A percentile compares a stretch with the other conserved stretches of the same genome.
Conservation (phyloP, 2,113 vertebrate species). For the Tauraco erythrolophus region DNA sequence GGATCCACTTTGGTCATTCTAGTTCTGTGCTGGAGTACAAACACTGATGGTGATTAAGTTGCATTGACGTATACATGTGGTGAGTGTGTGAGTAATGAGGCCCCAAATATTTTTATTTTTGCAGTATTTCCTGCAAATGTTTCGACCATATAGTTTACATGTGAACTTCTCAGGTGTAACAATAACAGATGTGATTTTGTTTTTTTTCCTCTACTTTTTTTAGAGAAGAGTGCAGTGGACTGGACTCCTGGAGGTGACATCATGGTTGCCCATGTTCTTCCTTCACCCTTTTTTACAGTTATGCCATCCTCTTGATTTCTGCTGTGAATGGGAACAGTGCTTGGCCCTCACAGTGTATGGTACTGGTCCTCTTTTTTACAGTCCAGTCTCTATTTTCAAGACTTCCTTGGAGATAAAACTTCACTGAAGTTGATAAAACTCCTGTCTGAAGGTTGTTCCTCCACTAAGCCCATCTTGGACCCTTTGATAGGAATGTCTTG, state of each 20-base stretch:
- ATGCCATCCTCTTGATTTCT: not conserved
- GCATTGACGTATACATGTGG: not conserved
- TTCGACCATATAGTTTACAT: not conserved
- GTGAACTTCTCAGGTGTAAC: not conserved
- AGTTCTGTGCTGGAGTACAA: not conserved
- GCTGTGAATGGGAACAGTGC: not conserved
- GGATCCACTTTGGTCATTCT: not conserved
- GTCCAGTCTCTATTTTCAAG: not conserved
- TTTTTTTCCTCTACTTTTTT: too few relatives aligned
- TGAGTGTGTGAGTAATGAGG: not conserved
- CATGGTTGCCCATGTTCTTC: not conserved
- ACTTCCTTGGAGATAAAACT: not conserved
- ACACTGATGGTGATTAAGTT: not conserved
- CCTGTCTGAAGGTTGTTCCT: not conserved
- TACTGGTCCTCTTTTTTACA: not conserved
- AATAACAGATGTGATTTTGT: not conserved
- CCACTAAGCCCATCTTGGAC: not conserved
- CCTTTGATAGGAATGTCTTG: not conserved
- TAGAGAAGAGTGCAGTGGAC: not conserved
- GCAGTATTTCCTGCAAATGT: slow-evolving; percentile 32
- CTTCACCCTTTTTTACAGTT: not conserved
- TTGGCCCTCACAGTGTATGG: not conserved
- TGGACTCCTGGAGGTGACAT: not conserved
- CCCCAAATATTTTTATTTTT: slow-evolving; percentile 27
- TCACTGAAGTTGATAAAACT: too few relatives aligned